Evolutionary conservation across 30 jellyfish, hydroid and myxozoan genomes (phyloP).

Genomic region (Hydractinia symbiolongicarpus): DNA sequence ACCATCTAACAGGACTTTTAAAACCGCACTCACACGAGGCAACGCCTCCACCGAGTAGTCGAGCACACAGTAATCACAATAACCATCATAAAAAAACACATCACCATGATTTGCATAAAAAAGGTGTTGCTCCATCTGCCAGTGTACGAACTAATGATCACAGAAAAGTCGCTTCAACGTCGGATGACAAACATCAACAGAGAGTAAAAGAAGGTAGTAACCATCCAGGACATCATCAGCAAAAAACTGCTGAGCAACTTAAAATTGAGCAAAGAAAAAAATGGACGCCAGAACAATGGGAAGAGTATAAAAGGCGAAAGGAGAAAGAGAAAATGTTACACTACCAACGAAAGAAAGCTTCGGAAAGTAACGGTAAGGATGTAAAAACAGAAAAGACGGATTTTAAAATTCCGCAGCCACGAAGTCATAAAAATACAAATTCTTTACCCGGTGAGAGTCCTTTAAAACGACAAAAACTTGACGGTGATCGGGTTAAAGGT

Average conservation of each 20-base stretch:
- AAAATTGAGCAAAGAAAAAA: constrained; percentile 11
- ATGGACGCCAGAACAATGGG: constrained; percentile 20
- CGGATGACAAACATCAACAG: background rate
- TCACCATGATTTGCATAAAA: background rate
- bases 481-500: constrained; percentile 18
- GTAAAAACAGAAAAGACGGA: background rate
- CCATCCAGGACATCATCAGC: background rate
- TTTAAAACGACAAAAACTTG: constrained; percentile 52
- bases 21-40: constrained; percentile 30
- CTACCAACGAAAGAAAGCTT: background rate
- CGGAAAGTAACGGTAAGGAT: constrained; percentile 5
- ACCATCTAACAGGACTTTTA: constrained; percentile 17
- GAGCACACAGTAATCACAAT: background rate
- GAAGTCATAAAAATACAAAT: constrained; percentile 16
- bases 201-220: background rate
- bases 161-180: background rate
- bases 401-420: constrained; percentile 15
- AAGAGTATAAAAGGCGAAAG: constrained; percentile 12
- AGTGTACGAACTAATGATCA: background rate
- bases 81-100: background rate
- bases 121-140: background rate
- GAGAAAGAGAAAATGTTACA: constrained; percentile 9
- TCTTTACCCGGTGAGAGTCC: constrained; percentile 41
- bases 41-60: constrained; percentile 23
- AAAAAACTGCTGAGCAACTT: constrained; percentile 2